phyloP scores from a whole-genome alignment of 2,888 invertebrate species.

The Himalopsyche tibetana region DNA sequence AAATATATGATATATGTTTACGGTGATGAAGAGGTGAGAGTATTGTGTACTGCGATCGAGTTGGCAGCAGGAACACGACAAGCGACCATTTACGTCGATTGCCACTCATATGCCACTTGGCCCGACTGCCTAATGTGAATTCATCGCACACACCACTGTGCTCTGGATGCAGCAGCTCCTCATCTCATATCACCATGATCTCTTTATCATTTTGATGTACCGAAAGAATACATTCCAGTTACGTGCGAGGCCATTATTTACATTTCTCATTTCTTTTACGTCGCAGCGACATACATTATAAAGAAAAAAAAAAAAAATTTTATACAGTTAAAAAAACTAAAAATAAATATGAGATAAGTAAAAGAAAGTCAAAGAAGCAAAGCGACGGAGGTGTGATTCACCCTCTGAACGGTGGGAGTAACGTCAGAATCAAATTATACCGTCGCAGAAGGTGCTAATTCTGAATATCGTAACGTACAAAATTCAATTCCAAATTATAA shows the following conservation, averaged over 20 bases:
- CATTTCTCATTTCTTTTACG: not conserved
- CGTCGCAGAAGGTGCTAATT: too few species aligned
- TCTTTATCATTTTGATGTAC: constrained; percentile 8
- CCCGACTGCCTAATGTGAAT: constrained; percentile 1
- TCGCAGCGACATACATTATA: not conserved
- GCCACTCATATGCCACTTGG: constrained; percentile 15
- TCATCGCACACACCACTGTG: not conserved
- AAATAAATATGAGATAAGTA: too few species aligned
- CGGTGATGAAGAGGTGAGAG: not conserved
- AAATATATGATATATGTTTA: not conserved
- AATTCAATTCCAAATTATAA: too few species aligned
- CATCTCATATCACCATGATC: not conserved
- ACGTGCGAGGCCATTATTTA: not conserved
- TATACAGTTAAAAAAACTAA: not conserved
- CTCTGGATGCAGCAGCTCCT: not conserved
- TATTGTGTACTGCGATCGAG: not conserved
- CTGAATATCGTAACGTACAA: too few species aligned
- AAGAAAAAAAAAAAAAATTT: too few species aligned
- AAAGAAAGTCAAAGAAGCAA: too few species aligned
- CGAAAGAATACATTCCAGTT: not conserved
- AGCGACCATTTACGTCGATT: constrained; percentile 8
- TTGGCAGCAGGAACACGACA: not conserved
- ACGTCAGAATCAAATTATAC: too few species aligned
- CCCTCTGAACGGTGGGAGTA: too few species aligned
- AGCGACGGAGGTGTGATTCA: too few species aligned